Percentiles rank a stretch among this genome's conserved stretches.
phyloP scores from a whole-genome alignment of 2,888 invertebrate genomes.

The Thelaira solivaga region DNA sequence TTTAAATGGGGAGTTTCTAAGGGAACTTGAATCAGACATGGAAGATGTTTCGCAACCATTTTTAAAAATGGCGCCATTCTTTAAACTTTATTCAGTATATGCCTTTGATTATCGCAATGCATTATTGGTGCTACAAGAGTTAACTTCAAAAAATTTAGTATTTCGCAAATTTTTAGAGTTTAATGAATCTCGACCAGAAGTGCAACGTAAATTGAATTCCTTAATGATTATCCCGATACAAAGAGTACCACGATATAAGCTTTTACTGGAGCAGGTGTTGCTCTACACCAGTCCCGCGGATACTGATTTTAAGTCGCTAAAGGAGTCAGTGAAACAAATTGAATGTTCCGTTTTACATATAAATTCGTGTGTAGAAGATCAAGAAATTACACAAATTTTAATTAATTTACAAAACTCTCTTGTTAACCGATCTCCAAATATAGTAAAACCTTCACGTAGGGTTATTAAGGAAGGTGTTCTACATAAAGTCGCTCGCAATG shows the following conservation, averaged over 20 bases:
- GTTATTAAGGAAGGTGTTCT: conserved; percentile 83
- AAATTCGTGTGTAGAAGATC: conserved; percentile 84
- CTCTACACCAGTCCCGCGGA: conserved; percentile 80
- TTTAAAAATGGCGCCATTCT: conserved; percentile 84
- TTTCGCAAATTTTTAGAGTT: conserved; percentile 80
- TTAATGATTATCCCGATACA: conserved; percentile 88
- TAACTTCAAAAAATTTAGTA: conserved; percentile 78
- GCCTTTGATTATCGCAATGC: conserved; percentile 85
- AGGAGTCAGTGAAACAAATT: conserved; percentile 82
- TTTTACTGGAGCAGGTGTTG: conserved; percentile 84
- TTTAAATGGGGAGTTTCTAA: conserved; percentile 81
- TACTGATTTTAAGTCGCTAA: conserved; percentile 79
- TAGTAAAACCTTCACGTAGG: conserved; percentile 82
- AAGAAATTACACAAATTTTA: conserved; percentile 84
- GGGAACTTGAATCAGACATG: conserved; percentile 79
- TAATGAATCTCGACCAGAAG: conserved; percentile 84
- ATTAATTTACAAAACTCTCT: conserved; percentile 83
- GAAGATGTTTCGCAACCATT: conserved; percentile 83
- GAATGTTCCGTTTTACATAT: conserved; percentile 84
- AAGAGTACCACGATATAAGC: conserved; percentile 85
- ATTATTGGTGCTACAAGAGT: conserved; percentile 80
- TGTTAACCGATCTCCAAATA: conserved; percentile 80
- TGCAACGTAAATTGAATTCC: conserved; percentile 83
- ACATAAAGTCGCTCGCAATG: conserved; percentile 79
- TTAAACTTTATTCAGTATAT: conserved; percentile 87